Evolutionary conservation across 2,888 invertebrate species (phyloP), one percentile per base, ranked within the genome.

Genomic region (Melitaea athalia): DNA sequence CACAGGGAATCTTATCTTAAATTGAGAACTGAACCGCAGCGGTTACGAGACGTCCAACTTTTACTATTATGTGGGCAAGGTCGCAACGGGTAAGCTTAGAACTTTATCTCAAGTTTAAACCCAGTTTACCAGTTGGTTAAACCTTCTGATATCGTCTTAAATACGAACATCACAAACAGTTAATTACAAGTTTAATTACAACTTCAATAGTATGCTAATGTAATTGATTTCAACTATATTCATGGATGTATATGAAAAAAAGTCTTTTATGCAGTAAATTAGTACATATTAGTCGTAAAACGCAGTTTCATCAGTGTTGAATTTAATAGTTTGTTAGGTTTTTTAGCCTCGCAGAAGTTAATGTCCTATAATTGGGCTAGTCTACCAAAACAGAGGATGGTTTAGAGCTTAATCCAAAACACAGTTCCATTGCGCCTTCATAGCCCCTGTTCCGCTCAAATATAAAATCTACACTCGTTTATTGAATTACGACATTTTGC

Each of bases 41-140:
- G 72, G 72, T 70, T 69, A 74, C 53, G 67, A 69, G 67, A 71
- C 63, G 69, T 72, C 72, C 57, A 74, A 72, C 70, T 71, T 74
- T 71, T 61, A 74, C 74, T 72, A 72, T 74, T 74, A 74, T 74
- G 69, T 71, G 72, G 72, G 67, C 68, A 72, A 63, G 70, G 59
- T 74, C 53, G 66, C 69, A 67, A 69, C 68, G 70, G 70, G 67
- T 72, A 61, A 73, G 70, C 72, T 74, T 68, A 60, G 63, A 74
- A 72, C 69, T 74, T 74, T 69, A 66, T 70, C 73, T 61, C 53
- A 71, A 72, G 69, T 72, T 73, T 70, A 68, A 67, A 69, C 68
- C 59, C 64, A 68, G 72, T 72, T 72, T 72, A 72, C 67, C 70
- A 69, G 72, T 72, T 70, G 67, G 70, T 72, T 72, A 70, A 70